phyloP scores from a whole-genome alignment of 2,113 vertebrate species.

The Pangasianodon hypophthalmus region DNA sequence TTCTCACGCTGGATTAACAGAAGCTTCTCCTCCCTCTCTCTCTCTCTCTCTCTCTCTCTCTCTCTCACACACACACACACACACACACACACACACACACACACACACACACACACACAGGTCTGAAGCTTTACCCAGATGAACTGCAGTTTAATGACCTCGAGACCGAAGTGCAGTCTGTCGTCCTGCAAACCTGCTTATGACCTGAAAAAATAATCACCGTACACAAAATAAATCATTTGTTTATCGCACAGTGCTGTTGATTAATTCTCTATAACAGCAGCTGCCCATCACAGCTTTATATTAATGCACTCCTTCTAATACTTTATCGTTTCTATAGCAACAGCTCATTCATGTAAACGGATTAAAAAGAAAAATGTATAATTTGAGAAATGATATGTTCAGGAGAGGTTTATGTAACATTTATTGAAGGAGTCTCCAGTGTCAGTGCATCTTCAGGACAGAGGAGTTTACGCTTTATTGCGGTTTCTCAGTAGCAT shows the following conservation, averaged over 20 bases:
- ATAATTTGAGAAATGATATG: neutral
- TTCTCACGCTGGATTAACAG: slow-evolving; percentile 1
- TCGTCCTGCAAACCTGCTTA: neutral
- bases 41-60: neutral
- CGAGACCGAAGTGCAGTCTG: neutral
- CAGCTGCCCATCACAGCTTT: neutral
- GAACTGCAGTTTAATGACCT: neutral
- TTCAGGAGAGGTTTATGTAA: neutral
- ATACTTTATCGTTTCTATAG: neutral
- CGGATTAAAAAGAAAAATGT: neutral
- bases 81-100: neutral
- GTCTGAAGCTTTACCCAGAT: neutral
- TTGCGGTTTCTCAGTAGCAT: too few species aligned
- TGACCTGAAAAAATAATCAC: neutral
- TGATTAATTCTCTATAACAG: neutral
- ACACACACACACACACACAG: neutral
- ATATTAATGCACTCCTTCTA: neutral
- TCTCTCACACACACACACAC: neutral
- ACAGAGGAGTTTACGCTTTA: too few species aligned
- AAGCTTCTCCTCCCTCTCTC: neutral
- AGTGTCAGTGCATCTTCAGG: neutral
- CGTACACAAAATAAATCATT: neutral
- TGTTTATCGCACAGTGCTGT: neutral
- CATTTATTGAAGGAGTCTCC: neutral
- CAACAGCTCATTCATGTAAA: neutral